Evolutionary conservation across 2,888 invertebrate genomes (phyloP), one percentile per base, ranked within the genome.

Genomic region (Ferdinandea cuprea): DNA sequence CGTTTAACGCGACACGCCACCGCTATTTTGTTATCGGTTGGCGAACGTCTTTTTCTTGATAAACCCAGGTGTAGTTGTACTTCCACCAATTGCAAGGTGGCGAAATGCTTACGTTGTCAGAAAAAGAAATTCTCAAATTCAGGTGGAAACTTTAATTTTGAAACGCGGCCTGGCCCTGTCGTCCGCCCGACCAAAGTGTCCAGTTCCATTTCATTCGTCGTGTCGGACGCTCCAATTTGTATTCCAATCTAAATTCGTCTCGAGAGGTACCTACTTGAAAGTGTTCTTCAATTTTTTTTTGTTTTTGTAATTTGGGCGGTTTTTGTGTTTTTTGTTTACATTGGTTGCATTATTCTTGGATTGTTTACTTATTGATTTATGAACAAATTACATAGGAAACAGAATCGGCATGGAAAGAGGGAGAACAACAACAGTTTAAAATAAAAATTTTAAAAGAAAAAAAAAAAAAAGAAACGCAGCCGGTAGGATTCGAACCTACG

Each of bases 31-130:
- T 61, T 81, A 76, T 76, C 74, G 63, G 35, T 13, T 48, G 50
- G 44, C 52, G 44, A 44, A n/a, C 25, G 9, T 54, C 11, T 59
- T 74, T n/a, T 21, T 40, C 63, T 32, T 48, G 56, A 74, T 74
- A 58, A 74, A 74, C 6, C 28, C 7, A 9, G 15, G 32, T 17
- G 44, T 25, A 15, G 30, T 17, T 11, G 35, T 50, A 35, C 30
- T 59, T 48, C 21, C 40, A 30, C 9, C 17, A 30, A 61, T 59
- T 69, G 37, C 25, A 15, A 2, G 40, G 40, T 19, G 40, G 40
- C 19, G 54, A 65, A 48, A 28, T 85, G 86, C 85, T 76, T 77
- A 86, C 86, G 86, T 86, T 85, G 85, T 46, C 83, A 80, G 58
- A 63, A 73, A 73, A 25, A 80, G 58, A 63, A 73, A 73, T 3